Conservation (phyloP, 2,888 invertebrate species). For the Slavum lentiscoides region DNA sequence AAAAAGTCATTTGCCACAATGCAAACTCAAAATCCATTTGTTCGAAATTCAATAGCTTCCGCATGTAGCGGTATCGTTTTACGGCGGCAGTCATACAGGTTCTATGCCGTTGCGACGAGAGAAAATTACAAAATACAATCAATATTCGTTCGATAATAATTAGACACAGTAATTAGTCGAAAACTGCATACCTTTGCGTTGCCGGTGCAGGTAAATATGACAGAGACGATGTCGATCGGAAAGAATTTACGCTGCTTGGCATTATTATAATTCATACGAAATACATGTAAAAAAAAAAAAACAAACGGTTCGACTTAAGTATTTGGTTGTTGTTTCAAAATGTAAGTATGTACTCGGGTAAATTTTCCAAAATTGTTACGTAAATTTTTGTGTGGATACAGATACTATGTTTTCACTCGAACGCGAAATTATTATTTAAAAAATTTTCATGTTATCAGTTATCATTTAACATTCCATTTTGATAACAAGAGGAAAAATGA, state of each 20-base stretch:
- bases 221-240: conserved; percentile 43
- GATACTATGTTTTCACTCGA: no score
- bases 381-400: no score
- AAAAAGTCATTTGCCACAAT: conserved; percentile 97
- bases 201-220: conserved; percentile 57
- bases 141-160: not conserved
- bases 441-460: no score
- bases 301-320: no score
- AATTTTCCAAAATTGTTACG: no score
- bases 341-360: no score
- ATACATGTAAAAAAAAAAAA: not conserved
- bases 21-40: conserved; percentile 99
- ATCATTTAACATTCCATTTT: no score
- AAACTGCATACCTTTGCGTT: conserved; percentile 56
- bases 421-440: no score
- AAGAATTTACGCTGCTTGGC: conserved; percentile 49
- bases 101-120: conserved; percentile 61
- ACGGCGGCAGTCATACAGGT: conserved; percentile 81
- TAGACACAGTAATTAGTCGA: not conserved
- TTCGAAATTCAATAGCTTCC: conserved; percentile 82
- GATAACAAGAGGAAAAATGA: no score
- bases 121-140: not conserved
- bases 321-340: no score
- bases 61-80: conserved; percentile 84
- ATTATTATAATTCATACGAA: not conserved